These are phyloP conservation scores for Subacronicta megacephala DNA, from an alignment of 2,888 invertebrate genomes.

Conservation along the genomic window DNA sequence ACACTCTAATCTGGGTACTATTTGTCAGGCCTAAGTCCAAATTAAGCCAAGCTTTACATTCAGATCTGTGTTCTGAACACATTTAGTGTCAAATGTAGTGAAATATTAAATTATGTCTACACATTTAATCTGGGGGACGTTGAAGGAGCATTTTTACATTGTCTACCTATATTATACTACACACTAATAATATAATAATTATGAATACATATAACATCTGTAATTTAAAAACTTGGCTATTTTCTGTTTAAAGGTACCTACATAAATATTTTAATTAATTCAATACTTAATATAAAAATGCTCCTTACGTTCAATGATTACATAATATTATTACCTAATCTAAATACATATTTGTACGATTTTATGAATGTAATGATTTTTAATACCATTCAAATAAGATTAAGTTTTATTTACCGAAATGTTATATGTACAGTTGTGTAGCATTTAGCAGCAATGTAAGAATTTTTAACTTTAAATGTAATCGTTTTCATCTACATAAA, in stretches of 20 bases:
- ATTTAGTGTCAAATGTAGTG: constrained; percentile 63
- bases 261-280: too few species aligned
- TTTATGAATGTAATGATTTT: constrained; percentile 56
- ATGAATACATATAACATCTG: too few species aligned
- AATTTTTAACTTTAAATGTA: constrained; percentile 24
- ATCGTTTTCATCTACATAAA: constrained; percentile 16
- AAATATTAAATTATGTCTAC: constrained; percentile 45
- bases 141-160: constrained; percentile 34
- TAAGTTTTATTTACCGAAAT: constrained; percentile 54
- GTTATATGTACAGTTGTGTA: constrained; percentile 66
- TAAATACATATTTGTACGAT: constrained; percentile 67
- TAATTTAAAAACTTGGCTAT: too few species aligned
- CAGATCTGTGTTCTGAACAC: constrained; percentile 69
- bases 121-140: constrained; percentile 30
- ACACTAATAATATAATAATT: too few species aligned
- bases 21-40: constrained; percentile 68
- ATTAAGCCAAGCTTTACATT: constrained; percentile 69
- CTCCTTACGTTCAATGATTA: constrained; percentile 30
- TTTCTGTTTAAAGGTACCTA: too few species aligned
- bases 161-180: too few species aligned
- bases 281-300: constrained; percentile 23
- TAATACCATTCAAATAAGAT: constrained; percentile 58
- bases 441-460: constrained; percentile 23
- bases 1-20: constrained; percentile 38
- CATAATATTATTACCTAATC: constrained; percentile 24